Base-by-base conservation (phyloP, 2,113 vertebrate species). In the Cygnus buccinator region DNA sequence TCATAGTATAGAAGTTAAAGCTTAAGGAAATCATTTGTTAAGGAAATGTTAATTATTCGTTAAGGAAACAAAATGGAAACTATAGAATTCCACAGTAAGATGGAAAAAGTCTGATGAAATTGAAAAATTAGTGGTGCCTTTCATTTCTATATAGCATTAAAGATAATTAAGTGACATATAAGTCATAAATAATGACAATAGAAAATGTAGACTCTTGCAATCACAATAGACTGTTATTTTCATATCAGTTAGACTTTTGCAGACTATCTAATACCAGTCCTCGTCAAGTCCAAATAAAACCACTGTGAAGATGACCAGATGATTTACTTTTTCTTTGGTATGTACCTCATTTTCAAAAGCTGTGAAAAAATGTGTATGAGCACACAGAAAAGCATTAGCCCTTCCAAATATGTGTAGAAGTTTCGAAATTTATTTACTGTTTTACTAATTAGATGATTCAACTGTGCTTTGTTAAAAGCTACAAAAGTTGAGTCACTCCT, bases 371-470 rank as follows among this genome's bases (percentile, higher is more conserved):
- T 9, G 7, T 77, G 37, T 23, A 59, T n/a, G 82, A 86, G 76
- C 70, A 74, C n/a, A 62, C 25, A 94, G 76, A 59, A 84, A 43
- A 86, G 77, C 29, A 85, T 48, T 35, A 48, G 26, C 8, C 3
- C 0, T 63, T 96, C 84, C 29, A 94, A 86, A 95, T 16, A n/a
- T 68, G 22, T 84, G 89, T 44, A 79, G 67, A 91, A 70, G 29
- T 48, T 93, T 66, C 67, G 52, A 84, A 86, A 55, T 52, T 91
- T 78, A n/a, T 91, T 97, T 90, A 84, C 43, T 65, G 83, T 86
- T 90, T 93, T 85, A 81, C 79, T 73, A 82, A 82, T 83, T 95
- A 83, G 62, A 84, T 97, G 90, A 96, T 68, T 95, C 92, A 95
- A 54, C 26, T 65, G 82, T 43, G 84, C 79, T 95, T 94, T 96